Base-by-base conservation (phyloP, 2,888 invertebrate species). In the Lasioglossum calceatum region DNA sequence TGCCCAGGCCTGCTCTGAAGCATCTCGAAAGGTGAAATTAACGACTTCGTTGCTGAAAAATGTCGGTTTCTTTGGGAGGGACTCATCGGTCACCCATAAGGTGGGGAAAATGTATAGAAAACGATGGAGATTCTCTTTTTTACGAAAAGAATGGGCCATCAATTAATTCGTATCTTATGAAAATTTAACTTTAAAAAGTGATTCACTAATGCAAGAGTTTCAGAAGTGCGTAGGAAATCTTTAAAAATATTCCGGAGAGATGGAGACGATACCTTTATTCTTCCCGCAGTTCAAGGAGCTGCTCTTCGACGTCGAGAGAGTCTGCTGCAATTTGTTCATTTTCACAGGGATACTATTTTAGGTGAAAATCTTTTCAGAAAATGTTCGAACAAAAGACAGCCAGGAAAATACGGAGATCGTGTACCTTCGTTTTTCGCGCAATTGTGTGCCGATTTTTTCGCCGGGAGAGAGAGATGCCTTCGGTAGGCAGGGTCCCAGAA, bases 381-480 rank as follows among this genome's bases (percentile, higher is more conserved):
- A 71, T 50, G 42, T n/a, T 50, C n/a, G 47, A 72, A 79, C 61
- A 70, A 83, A 32, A 58, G 54, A 16, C 16, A 16, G 19, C 23
- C 7, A 27, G 44, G 39, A 36, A 81, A 70, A 54, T 39, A 42
- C 36, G n/a, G 7, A 7, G 14, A 42, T 71, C 71, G 32, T 42
- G 47, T 27, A 23, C 23, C 54, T 71, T 42, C 64, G 27, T 50
- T 64, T 61, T 70, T 32, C 54, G 54, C 67, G n/a, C 54, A 42
- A 75, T 70, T 42, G 54, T 75, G 19, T 54, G 14, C n/a, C 71
- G 78, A 85, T 85, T 85, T 70, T 67, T 75, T 32, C 27, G 58
- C 16, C n/a, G n/a, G 39, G 10, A 23, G 23, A 39, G 36, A 23
- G 12, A 42, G 23, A 12, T 54, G n/a, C 50, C 42, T 32, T 75